A percentile compares a stretch with the other conserved stretches of the same genome.
Conservation (phyloP, 2,888 invertebrate species). For the Habrosyne pyritoides region DNA sequence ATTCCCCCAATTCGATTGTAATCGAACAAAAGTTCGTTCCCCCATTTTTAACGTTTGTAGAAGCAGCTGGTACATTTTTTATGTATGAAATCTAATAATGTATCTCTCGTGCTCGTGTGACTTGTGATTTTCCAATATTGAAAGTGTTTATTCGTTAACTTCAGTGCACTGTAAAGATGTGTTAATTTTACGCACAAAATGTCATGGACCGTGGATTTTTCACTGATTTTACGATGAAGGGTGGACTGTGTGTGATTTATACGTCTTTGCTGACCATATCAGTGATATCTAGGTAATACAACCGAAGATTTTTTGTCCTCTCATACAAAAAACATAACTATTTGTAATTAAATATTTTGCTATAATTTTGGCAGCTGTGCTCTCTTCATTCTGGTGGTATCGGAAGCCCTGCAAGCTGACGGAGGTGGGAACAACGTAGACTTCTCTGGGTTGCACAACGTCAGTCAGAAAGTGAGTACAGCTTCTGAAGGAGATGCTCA, state of each 20-base stretch:
- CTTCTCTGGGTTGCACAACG: conserved; percentile 72
- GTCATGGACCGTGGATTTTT: conserved; percentile 76
- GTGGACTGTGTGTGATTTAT: conserved; percentile 82
- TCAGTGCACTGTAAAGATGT: conserved; percentile 61
- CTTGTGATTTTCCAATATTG: conserved; percentile 38
- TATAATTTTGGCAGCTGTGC: conserved; percentile 71
- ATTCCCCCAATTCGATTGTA: conserved; percentile 55
- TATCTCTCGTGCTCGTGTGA: conserved; percentile 44
- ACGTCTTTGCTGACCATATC: conserved; percentile 85
- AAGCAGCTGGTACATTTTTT: conserved; percentile 38
- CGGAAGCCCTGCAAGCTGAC: conserved; percentile 77
- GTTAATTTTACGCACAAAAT: conserved; percentile 77
- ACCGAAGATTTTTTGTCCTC: conserved; percentile 5
- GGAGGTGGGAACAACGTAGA: conserved; percentile 56
- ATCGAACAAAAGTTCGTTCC: conserved; percentile 46
- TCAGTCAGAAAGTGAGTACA: conserved; percentile 59
- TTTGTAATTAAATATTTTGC: conserved; percentile 4
- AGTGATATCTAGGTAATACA: conserved; percentile 82
- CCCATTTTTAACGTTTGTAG: conserved; percentile 44
- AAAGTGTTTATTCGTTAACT: conserved; percentile 35
- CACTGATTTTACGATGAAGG: conserved; percentile 84
- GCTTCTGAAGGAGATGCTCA: conserved; percentile 33
- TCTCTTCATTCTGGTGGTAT: conserved; percentile 83
- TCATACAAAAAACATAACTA: neutral
- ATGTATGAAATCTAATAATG: conserved; percentile 43